Base-by-base conservation (phyloP, 1,140 invertebrate species). In the Heliothis subflexa region DNA sequence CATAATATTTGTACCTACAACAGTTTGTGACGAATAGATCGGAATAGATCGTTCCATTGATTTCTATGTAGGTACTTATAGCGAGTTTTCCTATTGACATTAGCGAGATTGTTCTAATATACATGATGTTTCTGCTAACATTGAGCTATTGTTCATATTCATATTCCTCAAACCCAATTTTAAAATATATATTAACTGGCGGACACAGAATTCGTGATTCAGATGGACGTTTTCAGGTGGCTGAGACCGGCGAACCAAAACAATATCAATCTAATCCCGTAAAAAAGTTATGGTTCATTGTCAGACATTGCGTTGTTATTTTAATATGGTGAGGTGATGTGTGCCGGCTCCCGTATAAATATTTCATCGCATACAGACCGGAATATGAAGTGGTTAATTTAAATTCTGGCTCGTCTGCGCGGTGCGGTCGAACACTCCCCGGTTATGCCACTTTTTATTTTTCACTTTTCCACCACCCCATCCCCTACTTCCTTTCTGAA, bases 381-480 rank as follows among this genome's bases (percentile, higher is more conserved):
- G 85, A 87, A 85, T 90, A 90, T 89, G 86, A 87, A 88, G 83
- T 85, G 85, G 84, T 91, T 90, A 90, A 90, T 90, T 91, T 90
- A 86, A 90, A 90, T 90, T 90, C 87, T 86, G 83, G 73, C 83
- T 84, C 49, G 76, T 78, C 78, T 80, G 78, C 78, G 81, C 57
- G 79, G 62, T 75, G 75, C 81, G 83, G 83, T 78, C 82, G 83
- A 82, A 84, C 72, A 81, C 75, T 83, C 40, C 45, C 64, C 71
- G 50, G 81, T 81, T 83, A 74, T 79, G 71, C 71, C 70, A 79
- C 75, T 82, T 86, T 86, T 84, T 82, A 77, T 79, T 78, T 78
- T 76, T 70, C 47, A 55, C 45, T 83, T 81, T 85, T 82, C 81
- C 68, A 45, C 45, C 55, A 14, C 64, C 70, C 78, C 59, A 12